Evolutionary conservation across 2,797 vertebrate species (phyloP).

Genomic region (Antrozous pallidus): DNA sequence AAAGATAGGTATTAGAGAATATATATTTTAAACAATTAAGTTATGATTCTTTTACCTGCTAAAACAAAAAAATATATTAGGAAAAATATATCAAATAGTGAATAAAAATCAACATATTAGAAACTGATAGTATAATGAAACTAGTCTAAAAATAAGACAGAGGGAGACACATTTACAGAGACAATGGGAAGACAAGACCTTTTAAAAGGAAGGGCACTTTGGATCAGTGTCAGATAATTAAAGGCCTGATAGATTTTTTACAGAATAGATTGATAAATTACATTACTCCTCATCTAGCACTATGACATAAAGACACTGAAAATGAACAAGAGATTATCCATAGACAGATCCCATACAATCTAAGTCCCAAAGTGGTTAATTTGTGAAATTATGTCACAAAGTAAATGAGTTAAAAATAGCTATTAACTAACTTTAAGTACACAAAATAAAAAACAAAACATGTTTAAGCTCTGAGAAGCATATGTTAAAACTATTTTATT

Average conservation of each 20-base stretch:
- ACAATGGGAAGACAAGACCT: constrained; percentile 59
- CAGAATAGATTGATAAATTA: constrained; percentile 39
- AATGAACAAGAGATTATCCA: not conserved
- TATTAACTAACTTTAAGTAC: constrained; percentile 27
- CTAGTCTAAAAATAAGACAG: constrained; percentile 78
- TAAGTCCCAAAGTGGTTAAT: not conserved
- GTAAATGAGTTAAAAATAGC: constrained; percentile 37
- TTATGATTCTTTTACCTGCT: constrained; percentile 94
- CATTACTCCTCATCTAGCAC: not conserved
- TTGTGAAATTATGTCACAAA: constrained; percentile 48
- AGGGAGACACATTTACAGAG: constrained; percentile 59
- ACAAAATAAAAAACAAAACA: constrained; percentile 27
- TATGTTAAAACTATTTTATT: constrained; percentile 39
- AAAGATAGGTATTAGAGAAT: constrained; percentile 83
- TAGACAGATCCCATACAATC: not conserved
- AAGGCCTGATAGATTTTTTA: not conserved
- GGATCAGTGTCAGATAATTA: constrained; percentile 18
- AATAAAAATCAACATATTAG: constrained; percentile 82
- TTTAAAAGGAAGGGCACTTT: constrained; percentile 56
- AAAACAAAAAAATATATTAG: constrained; percentile 91
- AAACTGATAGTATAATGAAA: constrained; percentile 80
- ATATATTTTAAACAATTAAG: constrained; percentile 76
- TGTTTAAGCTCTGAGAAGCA: not conserved
- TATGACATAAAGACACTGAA: constrained; percentile 22
- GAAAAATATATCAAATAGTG: constrained; percentile 84